Evolutionary conservation across 2,888 invertebrate species (phyloP).

Genomic region (Dryococelus australis): DNA sequence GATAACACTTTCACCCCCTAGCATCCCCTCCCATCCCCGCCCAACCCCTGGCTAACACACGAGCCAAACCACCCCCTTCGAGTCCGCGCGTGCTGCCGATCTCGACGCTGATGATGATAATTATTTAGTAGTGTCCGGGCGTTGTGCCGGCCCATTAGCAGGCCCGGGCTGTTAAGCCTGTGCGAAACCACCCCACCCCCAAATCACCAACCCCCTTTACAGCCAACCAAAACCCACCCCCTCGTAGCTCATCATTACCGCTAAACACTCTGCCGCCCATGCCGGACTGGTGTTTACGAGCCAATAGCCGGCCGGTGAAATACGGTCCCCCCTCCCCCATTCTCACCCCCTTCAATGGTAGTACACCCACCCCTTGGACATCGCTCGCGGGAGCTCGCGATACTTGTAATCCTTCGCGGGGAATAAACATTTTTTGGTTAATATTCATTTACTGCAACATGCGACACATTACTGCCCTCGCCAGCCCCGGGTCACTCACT

Average conservation of each 20-base stretch:
- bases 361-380: too few relatives aligned
- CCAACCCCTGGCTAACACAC: too few relatives aligned
- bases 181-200: neutral
- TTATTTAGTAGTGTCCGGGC: neutral
- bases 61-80: too few relatives aligned
- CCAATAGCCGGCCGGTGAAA: too few relatives aligned
- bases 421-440: neutral
- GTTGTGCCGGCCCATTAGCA: neutral
- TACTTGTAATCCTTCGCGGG: neutral
- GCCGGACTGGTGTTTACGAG: neutral
- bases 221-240: neutral
- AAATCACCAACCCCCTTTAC: neutral
- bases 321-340: too few relatives aligned
- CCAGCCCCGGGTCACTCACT: neutral
- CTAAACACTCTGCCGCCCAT: neutral
- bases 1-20: neutral
- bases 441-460: neutral
- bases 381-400: neutral
- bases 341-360: too few relatives aligned
- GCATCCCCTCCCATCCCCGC: too few relatives aligned
- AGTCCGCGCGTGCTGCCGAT: neutral
- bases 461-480: neutral
- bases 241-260: neutral
- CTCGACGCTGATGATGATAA: neutral
- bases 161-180: neutral